Evolutionary conservation across 35 echinoderm and acorn worm species (phyloP).

Genomic region (Apostichopus parvimensis): DNA sequence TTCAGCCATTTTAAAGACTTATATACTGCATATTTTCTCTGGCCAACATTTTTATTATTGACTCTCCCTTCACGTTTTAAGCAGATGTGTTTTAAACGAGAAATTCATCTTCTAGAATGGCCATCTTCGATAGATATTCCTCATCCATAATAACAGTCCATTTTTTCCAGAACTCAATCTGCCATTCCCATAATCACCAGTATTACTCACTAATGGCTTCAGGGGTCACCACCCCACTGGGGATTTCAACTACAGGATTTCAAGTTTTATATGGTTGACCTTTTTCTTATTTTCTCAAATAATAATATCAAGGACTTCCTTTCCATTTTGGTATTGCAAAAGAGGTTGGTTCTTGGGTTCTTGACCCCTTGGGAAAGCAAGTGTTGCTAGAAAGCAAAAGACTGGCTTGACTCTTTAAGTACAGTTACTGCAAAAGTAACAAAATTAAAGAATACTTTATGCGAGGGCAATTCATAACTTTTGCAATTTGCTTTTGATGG

Average conservation of each 20-base stretch:
- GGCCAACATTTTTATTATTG: too few relatives aligned
- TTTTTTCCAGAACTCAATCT: neutral
- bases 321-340: neutral
- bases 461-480: too few relatives aligned
- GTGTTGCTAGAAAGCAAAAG: neutral
- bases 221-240: conserved; percentile 24
- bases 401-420: neutral
- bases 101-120: too few relatives aligned
- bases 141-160: too few relatives aligned
- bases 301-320: conserved; percentile 14
- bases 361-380: conserved; percentile 15
- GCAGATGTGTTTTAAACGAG: too few relatives aligned
- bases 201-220: conserved; percentile 41
- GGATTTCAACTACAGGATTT: neutral
- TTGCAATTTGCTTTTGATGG: too few relatives aligned
- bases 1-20: too few relatives aligned
- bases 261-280: conserved; percentile 4
- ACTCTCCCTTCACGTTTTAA: too few relatives aligned
- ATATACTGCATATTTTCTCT: too few relatives aligned
- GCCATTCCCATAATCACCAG: conserved; percentile 10
- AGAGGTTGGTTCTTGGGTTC: neutral
- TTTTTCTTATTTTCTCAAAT: neutral
- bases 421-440: neutral
- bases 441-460: neutral
- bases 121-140: too few relatives aligned